Evolutionary conservation across 2,113 vertebrate species (phyloP), one percentile per base, ranked within the genome.

Genomic region (Seriola rivoliana): DNA sequence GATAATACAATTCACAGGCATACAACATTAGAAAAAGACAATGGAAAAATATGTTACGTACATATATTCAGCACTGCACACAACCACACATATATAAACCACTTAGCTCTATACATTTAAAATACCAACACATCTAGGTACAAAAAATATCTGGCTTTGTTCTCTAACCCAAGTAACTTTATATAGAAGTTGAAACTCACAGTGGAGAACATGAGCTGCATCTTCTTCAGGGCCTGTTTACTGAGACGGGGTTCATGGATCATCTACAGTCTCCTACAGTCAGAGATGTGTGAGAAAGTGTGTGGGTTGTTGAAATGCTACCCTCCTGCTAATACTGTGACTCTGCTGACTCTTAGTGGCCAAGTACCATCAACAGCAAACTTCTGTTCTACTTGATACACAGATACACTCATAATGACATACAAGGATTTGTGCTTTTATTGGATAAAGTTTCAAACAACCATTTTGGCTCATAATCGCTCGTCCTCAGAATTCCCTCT

Each of bases 281-380:
- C 4, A 46, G 4, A 17, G 36, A 46, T 4, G 19, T 1, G 44
- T 34, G 1, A 60, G 1, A 60, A 62, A 66, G 11, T 54, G 17
- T 46, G 58, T 80, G 34, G 50, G 81, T 0, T 69, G 59, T 40
- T 80, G 7, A 68, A 72, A 71, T 75, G 54, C 50, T 46, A 71
- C 4, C 38, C 0, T 13, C 32, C 17, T 38, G 25, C 42, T 42
- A 16, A 32, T 16, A 5, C 23, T 48, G 17, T 40, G 16, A 19
- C 42, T 63, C n/a, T 57, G 9, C 42, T 25, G 58, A 59, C 80
- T 71, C 70, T 11, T 44, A 44, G 57, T 42, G 50, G 34, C 32
- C 0, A 42, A 48, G 3, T n/a, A 46, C n/a, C 42, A 59, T 40
- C 11, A 63, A 19, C 58, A 60, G 0, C 42, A 70, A 70, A 11